Evolutionary conservation across 2,888 invertebrate genomes (phyloP).

Genomic region (Gandaritis pyraliata): DNA sequence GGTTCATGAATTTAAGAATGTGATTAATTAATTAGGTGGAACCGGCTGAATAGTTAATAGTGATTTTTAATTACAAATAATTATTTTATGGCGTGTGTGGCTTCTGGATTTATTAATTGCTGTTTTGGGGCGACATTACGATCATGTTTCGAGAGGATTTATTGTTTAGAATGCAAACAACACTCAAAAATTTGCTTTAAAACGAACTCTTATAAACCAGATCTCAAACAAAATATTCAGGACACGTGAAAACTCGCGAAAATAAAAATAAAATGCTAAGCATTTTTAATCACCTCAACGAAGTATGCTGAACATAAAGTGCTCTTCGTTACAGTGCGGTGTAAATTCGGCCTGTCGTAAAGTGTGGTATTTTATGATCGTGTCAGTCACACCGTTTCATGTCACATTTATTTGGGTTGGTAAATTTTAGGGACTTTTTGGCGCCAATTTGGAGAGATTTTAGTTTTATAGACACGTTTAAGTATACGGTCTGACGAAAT

Average conservation of each 20-base stretch:
- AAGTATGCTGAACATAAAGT: slow-evolving; percentile 7
- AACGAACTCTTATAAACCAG: slow-evolving; percentile 5
- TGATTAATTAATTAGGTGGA: slow-evolving; percentile 54
- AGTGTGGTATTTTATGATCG: slow-evolving; percentile 46
- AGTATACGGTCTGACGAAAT: slow-evolving; percentile 22
- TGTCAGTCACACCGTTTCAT: slow-evolving; percentile 46
- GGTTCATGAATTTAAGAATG: slow-evolving; percentile 54
- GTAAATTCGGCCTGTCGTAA: slow-evolving; percentile 49
- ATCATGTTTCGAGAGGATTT: too few relatives aligned
- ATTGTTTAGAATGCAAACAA: not conserved
- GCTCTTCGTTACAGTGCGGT: slow-evolving; percentile 13
- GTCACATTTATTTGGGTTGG: slow-evolving; percentile 31
- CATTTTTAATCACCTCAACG: slow-evolving; percentile 18
- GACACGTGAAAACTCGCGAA: slow-evolving; percentile 11
- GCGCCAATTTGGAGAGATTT: slow-evolving; percentile 36
- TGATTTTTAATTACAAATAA: slow-evolving; percentile 46
- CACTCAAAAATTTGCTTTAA: slow-evolving; percentile 3
- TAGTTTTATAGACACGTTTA: slow-evolving; percentile 31
- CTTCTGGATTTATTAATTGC: slow-evolving; percentile 24
- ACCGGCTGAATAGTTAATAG: slow-evolving; percentile 42
- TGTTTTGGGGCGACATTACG: too few relatives aligned
- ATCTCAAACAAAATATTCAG: not conserved
- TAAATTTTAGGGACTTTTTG: slow-evolving; percentile 29
- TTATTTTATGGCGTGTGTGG: slow-evolving; percentile 41
- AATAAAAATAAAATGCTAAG: slow-evolving; percentile 19